Conservation (phyloP, 2,797 vertebrate species). For the Eleutherodactylus coqui region DNA sequence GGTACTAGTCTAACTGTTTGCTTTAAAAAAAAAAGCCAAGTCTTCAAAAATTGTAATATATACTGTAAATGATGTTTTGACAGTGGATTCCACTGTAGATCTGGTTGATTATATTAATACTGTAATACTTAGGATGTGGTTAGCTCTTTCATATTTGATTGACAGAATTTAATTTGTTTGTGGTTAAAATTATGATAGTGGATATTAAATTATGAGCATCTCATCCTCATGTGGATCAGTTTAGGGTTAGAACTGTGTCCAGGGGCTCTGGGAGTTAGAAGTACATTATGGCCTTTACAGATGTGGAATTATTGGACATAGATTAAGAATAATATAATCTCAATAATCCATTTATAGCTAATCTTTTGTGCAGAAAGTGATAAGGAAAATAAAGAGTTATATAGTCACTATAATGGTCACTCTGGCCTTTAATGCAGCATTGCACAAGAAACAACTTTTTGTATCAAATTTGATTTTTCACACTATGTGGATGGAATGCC, state of each 20-base stretch:
- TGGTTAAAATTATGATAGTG: not conserved
- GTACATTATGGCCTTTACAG: no score
- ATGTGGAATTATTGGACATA: not conserved
- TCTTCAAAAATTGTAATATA: no score
- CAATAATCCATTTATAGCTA: no score
- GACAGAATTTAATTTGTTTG: constrained; percentile 2
- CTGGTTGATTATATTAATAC: constrained; percentile 4
- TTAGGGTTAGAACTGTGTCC: not conserved
- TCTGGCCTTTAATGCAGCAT: not conserved
- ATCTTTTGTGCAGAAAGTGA: not conserved
- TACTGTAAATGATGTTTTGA: not conserved
- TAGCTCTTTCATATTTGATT: not conserved
- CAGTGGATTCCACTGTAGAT: not conserved
- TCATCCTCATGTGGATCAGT: no score
- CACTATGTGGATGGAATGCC: no score
- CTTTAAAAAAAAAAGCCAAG: no score
- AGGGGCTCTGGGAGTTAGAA: not conserved
- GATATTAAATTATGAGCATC: not conserved
- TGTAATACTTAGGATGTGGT: constrained; percentile 1
- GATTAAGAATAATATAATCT: not conserved
- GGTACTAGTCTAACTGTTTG: no score
- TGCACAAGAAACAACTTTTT: no score
- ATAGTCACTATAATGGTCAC: not conserved
- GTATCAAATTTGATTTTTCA: no score
- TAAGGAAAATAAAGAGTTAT: not conserved